Evolutionary conservation across 2,113 vertebrate species (phyloP), one percentile per base, ranked within the genome.

Genomic region (Phoxinus phoxinus): DNA sequence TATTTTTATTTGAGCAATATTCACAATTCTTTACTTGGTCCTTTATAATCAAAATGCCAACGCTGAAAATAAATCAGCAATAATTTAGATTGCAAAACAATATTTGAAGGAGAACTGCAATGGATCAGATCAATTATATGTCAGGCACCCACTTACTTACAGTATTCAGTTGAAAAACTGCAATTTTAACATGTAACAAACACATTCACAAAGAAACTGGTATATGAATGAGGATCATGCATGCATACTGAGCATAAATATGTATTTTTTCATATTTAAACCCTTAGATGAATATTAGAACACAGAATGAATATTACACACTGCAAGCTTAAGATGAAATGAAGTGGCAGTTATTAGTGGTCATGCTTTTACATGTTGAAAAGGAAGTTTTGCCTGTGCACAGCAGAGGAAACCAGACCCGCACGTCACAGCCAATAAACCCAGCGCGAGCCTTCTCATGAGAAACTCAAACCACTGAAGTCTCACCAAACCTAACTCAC

Each of bases 401-500:
- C 21, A 48, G 61, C 25, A 58, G 12, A 84, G 56, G 75, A 80
- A 80, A 35, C 25, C 0, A 74, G 27, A 41, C 2, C 17, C 15
- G 56, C 35, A 51, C 1, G 44, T 65, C 23, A 46, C 30, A 37
- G 73, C 71, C 48, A 15, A 87, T 35, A 25, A 48, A 23, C 58
- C 23, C 7, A 73, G 44, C 30, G 7, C 8, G 32, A 82, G 15
- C 6, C 13, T 10, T 35, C 48, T 77, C 48, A 56, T 2, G 10
- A 71, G 59, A 67, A 30, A 51, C 32, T 17, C 75, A 41, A 53
- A 56, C 44, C 76, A 67, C 76, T 73, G n/a, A 65, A 21, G n/a
- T 21, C 59, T 41, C 51, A 35, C 37, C 25, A 48, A 41, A 46
- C 15, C 58, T 37, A 37, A 37, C 41, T n/a, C 17, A 44, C 21